Evolutionary conservation across 2,797 vertebrate species (phyloP), one percentile per base, ranked within the genome.

Genomic region (Brachyalestes nurse): DNA sequence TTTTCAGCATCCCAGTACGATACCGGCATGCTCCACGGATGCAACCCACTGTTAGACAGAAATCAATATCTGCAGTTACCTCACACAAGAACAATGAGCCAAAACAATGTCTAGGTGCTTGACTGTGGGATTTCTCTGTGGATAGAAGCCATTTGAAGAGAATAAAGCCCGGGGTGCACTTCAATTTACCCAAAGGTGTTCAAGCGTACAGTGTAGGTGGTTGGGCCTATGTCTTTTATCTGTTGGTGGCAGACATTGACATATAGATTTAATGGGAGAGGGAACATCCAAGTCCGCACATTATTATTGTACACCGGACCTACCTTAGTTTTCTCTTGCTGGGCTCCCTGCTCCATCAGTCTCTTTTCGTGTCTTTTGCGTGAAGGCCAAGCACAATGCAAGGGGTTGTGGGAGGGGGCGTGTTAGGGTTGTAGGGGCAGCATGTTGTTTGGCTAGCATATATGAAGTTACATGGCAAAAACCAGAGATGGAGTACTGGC

Each of bases 131-230:
- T 75, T 79, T 75, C 79, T 67, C 79, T 77, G 60, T 82, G 28
- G 55, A 57, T 61, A 45, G 34, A 80, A 76, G 62, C 70, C 47
- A 38, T 82, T 82, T 14, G 58, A 57, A 82, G 75, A 75, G 71
- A 65, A 83, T 78, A 79, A 77, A 77, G 78, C 79, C 72, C 25
- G 55, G 61, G 58, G 78, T 55, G 64, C 82, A 61, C 77, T 81
- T 83, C 83, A 87, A 80, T 85, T 87, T 87, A 80, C 60, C 79
- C 79, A 60, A 78, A 87, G 79, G 83, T 80, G 79, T 77, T 83
- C 45, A 72, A 81, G 83, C 55, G 45, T 83, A 78, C 61, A 17
- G 34, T 45, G 49, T 34, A 34, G 72, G 67, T 21, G 72, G 85
- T 79, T 40, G 65, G 72, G 51, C 77, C 72, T 66, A 38, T 75